phyloP scores from a whole-genome alignment of 53 echinoderm and acorn worm species.

The Mesocentrotus franciscanus region DNA sequence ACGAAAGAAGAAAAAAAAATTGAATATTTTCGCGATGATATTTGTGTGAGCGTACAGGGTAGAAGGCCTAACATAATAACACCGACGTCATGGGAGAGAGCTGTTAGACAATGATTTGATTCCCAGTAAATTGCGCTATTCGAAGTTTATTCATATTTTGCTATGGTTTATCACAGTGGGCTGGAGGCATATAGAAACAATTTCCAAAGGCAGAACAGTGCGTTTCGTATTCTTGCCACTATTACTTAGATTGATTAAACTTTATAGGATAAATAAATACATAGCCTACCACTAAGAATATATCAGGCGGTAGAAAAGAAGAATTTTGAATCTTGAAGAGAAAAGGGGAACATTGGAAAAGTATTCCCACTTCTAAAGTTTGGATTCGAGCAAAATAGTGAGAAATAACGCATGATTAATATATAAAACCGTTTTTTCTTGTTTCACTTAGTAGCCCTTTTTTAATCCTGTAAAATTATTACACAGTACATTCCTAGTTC shows the following conservation, averaged over 20 bases:
- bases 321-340: too few species aligned
- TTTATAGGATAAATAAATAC: too few species aligned
- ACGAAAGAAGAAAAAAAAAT: conserved; percentile 7
- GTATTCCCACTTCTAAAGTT: too few species aligned
- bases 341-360: too few species aligned
- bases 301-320: too few species aligned
- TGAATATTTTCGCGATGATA: not conserved
- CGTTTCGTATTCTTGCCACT: not conserved
- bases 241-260: not conserved
- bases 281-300: too few species aligned
- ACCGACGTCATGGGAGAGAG: not conserved
- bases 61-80: not conserved
- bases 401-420: too few species aligned
- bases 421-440: too few species aligned
- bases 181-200: not conserved
- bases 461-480: too few species aligned
- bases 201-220: not conserved
- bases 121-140: not conserved
- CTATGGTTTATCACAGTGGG: not conserved
- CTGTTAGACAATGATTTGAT: not conserved
- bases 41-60: conserved; percentile 11
- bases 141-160: not conserved
- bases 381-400: too few species aligned
- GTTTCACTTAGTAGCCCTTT: too few species aligned
- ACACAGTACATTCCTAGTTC: too few species aligned